Conservation (phyloP, 2,113 vertebrate genomes). For the Microtus montanus region DNA sequence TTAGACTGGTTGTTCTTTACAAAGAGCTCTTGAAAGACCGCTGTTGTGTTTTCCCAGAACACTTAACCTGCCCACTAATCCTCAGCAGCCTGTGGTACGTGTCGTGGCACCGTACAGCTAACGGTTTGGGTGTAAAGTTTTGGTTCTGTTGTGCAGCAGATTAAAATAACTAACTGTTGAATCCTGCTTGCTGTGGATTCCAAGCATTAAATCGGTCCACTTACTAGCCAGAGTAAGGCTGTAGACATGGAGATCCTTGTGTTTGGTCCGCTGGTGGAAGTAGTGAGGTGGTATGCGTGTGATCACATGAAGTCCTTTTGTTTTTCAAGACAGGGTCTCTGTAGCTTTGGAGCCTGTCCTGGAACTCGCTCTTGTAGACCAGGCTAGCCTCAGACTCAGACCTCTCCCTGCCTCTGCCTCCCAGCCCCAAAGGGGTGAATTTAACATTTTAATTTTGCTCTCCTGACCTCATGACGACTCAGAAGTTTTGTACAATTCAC, state of each 20-base stretch:
- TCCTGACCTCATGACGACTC: neutral
- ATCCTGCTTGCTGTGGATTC: neutral
- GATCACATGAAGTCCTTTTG: neutral
- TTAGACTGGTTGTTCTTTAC: neutral
- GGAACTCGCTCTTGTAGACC: too few species aligned
- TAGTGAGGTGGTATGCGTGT: neutral
- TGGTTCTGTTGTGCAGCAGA: neutral
- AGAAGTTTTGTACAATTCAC: neutral
- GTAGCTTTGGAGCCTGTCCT: too few species aligned
- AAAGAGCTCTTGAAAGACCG: neutral
- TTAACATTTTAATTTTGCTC: neutral
- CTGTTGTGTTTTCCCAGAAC: neutral
- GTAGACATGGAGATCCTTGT: neutral
- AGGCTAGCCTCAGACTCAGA: too few species aligned
- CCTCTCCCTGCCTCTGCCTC: too few species aligned
- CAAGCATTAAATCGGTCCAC: neutral
- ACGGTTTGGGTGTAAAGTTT: neutral
- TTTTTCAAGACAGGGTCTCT: too few species aligned
- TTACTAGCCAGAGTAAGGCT: neutral
- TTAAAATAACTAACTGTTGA: neutral
- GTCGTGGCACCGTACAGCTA: neutral
- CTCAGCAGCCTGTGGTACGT: neutral
- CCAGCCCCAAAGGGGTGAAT: neutral
- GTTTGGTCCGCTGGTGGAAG: neutral
- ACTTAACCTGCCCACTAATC: neutral